Evolutionary conservation across 2,113 vertebrate genomes (phyloP), one percentile per base, ranked within the genome.

Genomic region (Sinosuthora webbiana): DNA sequence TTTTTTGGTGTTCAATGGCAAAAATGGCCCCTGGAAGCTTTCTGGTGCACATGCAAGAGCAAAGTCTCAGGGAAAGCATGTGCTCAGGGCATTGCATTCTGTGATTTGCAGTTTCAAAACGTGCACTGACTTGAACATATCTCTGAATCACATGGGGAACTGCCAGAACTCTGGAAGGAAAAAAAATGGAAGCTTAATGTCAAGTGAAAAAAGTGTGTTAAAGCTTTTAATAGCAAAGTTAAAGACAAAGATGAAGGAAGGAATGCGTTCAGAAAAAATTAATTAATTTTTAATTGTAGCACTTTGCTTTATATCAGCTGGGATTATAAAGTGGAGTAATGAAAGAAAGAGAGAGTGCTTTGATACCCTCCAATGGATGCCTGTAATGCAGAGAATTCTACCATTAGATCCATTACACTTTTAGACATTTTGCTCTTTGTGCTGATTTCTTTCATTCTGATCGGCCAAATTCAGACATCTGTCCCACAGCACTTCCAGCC

Each of bases 31-130:
- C 60, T 6, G 50, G 82, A 64, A 96, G 14, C 50, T 57, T 94
- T 52, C 71, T 90, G 65, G 85, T 91, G 96, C 95, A 71, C 37
- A 71, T 94, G 57, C 56, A 95, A 86, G 89, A 93, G 57, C 24
- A 50, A 92, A 65, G 25, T 56, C 89, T 83, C 84, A 69, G 69
- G 79, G 65, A 95, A 96, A 94, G 56, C 37, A n/a, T 57, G 78
- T 77, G 57, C 63, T 74, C 53, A 89, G 68, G 82, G 45, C 64
- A 78, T 33, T 94, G 73, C 44, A 28, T 83, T 39, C 37, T 39
- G 37, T 39, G 37, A 39, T 39, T 39, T 39, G 37, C 37, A 39
- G 37, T 39, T 39, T 39, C 37, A 39, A 39, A 39, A 39, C 37
- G 37, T 39, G 37, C 37, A 39, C 37, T 39, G 37, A 39, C 37